These are phyloP conservation scores for Lydus trimaculatus DNA, from an alignment of 2,888 invertebrate genomes.

Conservation along the genomic window DNA sequence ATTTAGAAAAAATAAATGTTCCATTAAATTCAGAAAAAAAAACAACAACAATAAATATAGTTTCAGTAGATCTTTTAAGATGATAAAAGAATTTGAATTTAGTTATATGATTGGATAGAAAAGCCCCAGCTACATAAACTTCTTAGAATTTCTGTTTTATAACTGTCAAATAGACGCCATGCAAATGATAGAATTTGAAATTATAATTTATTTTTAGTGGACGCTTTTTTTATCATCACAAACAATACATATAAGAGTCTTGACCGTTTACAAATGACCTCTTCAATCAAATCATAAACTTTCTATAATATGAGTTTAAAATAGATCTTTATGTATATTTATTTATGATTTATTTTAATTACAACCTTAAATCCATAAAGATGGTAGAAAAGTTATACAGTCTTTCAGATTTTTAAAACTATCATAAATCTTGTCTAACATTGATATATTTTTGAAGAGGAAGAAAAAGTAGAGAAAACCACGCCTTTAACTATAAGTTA, in stretches of 20 bases:
- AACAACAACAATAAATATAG: no score
- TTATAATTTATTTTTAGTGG: constrained; percentile 23
- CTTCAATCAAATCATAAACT: not conserved
- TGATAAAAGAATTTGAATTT: not conserved
- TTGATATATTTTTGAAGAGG: not conserved
- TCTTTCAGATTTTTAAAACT: not conserved
- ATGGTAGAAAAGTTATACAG: not conserved
- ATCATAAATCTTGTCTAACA: not conserved
- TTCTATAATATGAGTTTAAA: not conserved
- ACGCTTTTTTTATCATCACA: not conserved
- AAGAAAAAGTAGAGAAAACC: no score
- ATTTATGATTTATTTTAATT: not conserved
- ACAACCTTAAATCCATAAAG: not conserved
- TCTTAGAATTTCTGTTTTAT: constrained; percentile 20
- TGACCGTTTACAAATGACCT: not conserved
- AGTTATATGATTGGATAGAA: not conserved
- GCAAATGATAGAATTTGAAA: constrained; percentile 27
- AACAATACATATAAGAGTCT: not conserved
- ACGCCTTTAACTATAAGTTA: not conserved
- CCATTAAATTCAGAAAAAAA: not conserved
- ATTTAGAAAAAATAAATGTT: not conserved
- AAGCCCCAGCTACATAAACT: constrained; percentile 5
- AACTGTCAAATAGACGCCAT: constrained; percentile 26
- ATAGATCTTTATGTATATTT: not conserved
- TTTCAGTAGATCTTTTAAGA: not conserved